phyloP scores from a whole-genome alignment of 2,888 invertebrate species.

The Smittia aterrima region DNA sequence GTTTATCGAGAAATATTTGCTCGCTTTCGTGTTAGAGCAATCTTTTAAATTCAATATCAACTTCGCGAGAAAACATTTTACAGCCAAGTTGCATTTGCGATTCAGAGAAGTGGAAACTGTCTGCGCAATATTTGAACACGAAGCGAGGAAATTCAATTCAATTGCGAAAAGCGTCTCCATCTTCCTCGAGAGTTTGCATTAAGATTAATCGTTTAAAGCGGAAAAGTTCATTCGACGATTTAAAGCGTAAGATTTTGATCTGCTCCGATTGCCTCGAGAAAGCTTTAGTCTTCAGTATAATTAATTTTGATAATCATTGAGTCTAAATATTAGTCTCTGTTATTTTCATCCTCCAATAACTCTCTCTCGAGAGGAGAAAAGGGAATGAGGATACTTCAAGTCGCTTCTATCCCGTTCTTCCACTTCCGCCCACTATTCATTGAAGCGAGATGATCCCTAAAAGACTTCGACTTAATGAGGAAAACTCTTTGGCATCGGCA shows the following conservation, averaged over 20 bases:
- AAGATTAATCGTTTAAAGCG: neutral
- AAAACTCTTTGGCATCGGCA: neutral
- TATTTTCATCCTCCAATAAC: neutral
- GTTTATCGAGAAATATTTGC: too few relatives aligned
- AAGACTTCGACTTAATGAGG: neutral
- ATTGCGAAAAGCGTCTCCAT: too few relatives aligned
- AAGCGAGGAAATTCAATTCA: too few relatives aligned
- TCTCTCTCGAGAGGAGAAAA: neutral
- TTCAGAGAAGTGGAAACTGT: too few relatives aligned
- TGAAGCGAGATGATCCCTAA: conserved; percentile 7
- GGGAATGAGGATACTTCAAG: neutral
- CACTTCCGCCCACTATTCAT: conserved; percentile 5
- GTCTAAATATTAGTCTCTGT: neutral
- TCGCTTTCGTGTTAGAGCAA: too few relatives aligned
- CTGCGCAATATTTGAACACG: too few relatives aligned
- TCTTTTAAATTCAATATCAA: too few relatives aligned
- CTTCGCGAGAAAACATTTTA: too few relatives aligned
- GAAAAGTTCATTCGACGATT: neutral
- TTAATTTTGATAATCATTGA: conserved; percentile 17
- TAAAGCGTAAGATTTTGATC: conserved; percentile 12
- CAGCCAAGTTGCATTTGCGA: too few relatives aligned
- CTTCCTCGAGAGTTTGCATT: neutral
- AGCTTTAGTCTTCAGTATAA: neutral
- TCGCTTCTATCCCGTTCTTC: neutral
- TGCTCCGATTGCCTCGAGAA: neutral